Conservation (phyloP, 1,140 invertebrate genomes). For the Aphaenogaster rudis region DNA sequence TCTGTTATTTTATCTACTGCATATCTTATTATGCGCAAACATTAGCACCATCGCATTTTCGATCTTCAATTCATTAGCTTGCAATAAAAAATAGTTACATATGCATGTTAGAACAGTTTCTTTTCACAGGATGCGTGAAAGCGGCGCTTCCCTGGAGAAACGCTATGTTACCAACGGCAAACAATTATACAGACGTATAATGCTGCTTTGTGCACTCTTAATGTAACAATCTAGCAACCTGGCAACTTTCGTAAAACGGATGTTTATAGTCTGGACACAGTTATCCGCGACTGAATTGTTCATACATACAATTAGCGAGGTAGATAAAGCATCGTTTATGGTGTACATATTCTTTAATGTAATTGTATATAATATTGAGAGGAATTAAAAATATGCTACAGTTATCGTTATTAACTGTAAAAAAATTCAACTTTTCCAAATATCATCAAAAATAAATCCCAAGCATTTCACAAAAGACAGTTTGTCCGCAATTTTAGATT, state of each 20-base stretch:
- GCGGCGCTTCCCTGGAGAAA: slow-evolving; percentile 33
- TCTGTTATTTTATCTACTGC: neutral
- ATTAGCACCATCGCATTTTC: slow-evolving; percentile 33
- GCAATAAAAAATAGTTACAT: slow-evolving; percentile 31
- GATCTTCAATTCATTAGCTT: slow-evolving; percentile 23
- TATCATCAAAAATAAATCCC: neutral
- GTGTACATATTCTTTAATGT: neutral
- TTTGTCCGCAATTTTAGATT: neutral
- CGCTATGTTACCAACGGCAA: slow-evolving; percentile 5
- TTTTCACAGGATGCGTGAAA: slow-evolving; percentile 51
- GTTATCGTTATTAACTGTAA: neutral
- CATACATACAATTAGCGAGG: slow-evolving; percentile 29
- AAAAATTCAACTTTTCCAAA: neutral
- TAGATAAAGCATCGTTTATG: slow-evolving; percentile 10
- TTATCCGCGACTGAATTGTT: slow-evolving; percentile 6
- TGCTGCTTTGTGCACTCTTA: slow-evolving; percentile 40
- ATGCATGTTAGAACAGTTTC: slow-evolving; percentile 5
- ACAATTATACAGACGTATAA: slow-evolving; percentile 47
- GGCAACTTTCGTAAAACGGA: slow-evolving; percentile 46
- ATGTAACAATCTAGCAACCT: slow-evolving; percentile 33
- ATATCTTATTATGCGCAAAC: neutral
- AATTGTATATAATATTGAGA: neutral
- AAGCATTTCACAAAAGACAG: neutral
- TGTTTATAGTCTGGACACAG: neutral
- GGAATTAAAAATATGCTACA: slow-evolving; percentile 1